A percentile compares a stretch with the other conserved stretches of the same genome.
phyloP scores from a whole-genome alignment of 2,888 invertebrate genomes.

The Aleiodes alternator region DNA sequence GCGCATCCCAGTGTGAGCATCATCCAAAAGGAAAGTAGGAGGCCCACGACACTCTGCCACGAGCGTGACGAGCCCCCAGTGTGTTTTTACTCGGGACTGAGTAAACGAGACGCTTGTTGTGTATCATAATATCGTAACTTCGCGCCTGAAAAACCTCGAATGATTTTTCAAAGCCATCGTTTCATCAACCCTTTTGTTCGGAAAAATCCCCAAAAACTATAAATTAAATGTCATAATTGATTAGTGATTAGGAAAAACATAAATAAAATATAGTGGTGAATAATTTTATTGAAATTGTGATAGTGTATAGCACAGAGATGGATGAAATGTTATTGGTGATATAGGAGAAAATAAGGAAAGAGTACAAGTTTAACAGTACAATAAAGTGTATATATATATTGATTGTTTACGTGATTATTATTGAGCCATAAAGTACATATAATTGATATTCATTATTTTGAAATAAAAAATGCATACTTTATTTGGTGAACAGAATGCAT shows the following conservation, averaged over 20 bases:
- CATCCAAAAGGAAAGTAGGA: conserved; percentile 48
- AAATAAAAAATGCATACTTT: conserved; percentile 86
- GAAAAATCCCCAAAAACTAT: neutral
- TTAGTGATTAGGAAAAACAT: neutral
- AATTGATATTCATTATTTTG: no score
- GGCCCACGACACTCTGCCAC: conserved; percentile 59
- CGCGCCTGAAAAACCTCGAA: conserved; percentile 55
- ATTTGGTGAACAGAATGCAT: conserved; percentile 94
- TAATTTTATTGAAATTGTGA: neutral
- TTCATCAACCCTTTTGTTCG: neutral
- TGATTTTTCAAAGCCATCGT: conserved; percentile 4
- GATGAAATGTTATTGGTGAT: neutral
- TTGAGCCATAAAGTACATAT: neutral
- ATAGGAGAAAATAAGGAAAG: neutral
- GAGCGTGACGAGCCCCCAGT: conserved; percentile 67
- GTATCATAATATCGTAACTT: conserved; percentile 83
- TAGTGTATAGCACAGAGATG: neutral
- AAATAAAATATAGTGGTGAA: neutral
- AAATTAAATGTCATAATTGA: neutral
- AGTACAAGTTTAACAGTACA: neutral
- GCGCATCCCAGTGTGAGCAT: conserved; percentile 54
- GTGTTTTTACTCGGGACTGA: conserved; percentile 78
- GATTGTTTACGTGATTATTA: neutral
- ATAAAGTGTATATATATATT: conserved; percentile 10
- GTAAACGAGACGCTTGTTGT: conserved; percentile 89